Evolutionary conservation across 2,113 vertebrate species (phyloP).

Genomic region (Glaucidium brasilianum): DNA sequence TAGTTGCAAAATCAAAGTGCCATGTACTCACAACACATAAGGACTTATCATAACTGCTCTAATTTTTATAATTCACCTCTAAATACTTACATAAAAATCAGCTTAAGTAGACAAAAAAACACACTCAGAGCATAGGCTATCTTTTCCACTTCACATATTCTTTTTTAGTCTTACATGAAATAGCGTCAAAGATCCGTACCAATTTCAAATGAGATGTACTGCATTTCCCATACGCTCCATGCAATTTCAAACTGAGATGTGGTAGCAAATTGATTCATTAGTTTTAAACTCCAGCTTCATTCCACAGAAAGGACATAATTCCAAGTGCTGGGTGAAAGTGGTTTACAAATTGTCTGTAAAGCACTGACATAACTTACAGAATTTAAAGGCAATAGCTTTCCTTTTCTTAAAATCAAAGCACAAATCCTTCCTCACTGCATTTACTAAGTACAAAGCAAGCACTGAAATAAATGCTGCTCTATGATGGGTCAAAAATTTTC

Average conservation of each 20-base stretch:
- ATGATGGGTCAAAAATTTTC: neutral
- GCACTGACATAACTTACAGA: neutral
- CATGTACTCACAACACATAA: neutral
- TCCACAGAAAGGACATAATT: neutral
- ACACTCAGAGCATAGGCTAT: neutral
- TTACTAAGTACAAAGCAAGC: neutral
- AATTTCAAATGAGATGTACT: neutral
- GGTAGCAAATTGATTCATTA: neutral
- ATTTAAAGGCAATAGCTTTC: neutral
- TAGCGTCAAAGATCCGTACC: neutral
- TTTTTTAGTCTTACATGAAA: neutral
- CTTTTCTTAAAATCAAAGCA: neutral
- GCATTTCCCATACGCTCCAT: fast-evolving
- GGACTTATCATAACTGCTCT: neutral
- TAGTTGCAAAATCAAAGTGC: neutral
- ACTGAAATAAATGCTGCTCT: neutral
- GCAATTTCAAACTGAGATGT: neutral
- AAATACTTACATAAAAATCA: neutral
- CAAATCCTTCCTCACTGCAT: neutral
- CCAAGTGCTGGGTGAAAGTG: neutral
- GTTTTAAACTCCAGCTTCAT: neutral
- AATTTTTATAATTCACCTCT: neutral
- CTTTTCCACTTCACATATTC: neutral
- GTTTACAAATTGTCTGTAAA: neutral
- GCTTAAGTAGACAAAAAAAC: neutral